phyloP scores from a whole-genome alignment of 2,113 vertebrate genomes.

The Oceanodroma tethys region DNA sequence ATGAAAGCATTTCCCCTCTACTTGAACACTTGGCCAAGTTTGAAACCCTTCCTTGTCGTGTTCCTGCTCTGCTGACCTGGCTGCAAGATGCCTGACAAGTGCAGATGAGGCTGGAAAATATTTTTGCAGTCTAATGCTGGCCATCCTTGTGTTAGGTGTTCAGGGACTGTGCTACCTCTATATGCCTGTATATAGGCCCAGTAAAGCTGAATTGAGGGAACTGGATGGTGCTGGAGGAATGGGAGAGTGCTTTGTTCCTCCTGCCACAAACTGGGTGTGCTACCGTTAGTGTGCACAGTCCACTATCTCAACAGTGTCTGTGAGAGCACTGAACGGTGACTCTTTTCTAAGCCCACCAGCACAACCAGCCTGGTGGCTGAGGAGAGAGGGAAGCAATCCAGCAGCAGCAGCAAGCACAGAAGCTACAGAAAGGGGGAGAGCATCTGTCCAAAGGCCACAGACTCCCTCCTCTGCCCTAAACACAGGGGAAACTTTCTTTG shows the following conservation, averaged over 20 bases:
- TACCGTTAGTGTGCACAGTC: not conserved
- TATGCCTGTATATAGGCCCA: too few relatives aligned
- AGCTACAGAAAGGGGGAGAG: not conserved
- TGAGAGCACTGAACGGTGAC: rapidly evolving
- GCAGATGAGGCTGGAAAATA: not conserved
- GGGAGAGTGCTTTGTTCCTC: not conserved
- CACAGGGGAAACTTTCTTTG: not conserved
- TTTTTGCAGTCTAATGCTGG: not conserved
- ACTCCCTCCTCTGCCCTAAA: not conserved
- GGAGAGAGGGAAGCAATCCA: not conserved
- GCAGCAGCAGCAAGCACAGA: not conserved
- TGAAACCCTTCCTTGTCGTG: not conserved
- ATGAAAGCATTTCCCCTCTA: constrained; percentile 6
- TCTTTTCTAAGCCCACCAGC: not conserved
- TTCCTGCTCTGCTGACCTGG: not conserved
- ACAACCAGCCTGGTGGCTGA: not conserved
- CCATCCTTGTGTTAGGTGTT: not conserved
- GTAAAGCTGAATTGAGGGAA: not conserved
- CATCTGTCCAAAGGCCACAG: not conserved
- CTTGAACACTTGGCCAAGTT: not conserved
- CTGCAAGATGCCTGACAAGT: not conserved
- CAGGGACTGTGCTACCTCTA: not conserved
- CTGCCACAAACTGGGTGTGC: not conserved
- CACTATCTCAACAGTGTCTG: not conserved
- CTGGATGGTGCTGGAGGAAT: not conserved